These are phyloP conservation scores for Artibeus lituratus DNA, from an alignment of 2,797 vertebrate genomes.

Conservation along the genomic window DNA sequence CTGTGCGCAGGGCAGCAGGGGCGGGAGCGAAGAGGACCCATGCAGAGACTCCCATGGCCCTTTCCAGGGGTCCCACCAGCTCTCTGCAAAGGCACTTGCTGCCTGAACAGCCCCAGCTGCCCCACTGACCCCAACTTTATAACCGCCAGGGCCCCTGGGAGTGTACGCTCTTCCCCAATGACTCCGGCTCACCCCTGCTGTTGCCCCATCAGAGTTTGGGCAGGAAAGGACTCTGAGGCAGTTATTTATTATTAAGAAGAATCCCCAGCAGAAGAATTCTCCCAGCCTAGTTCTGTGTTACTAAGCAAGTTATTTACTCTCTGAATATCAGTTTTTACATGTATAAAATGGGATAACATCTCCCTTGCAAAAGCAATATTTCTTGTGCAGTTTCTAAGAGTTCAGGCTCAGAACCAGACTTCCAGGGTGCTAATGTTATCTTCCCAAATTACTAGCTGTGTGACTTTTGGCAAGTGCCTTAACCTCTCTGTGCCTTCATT, in stretches of 20 bases:
- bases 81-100: conserved; percentile 16
- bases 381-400: background rate
- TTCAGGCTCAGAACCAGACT: background rate
- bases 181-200: background rate
- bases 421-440: background rate
- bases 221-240: background rate
- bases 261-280: background rate
- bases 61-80: conserved; percentile 39
- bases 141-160: background rate
- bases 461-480: background rate
- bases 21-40: background rate
- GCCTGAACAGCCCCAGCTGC: background rate
- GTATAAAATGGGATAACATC: background rate
- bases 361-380: background rate
- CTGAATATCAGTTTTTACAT: background rate
- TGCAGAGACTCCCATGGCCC: conserved; percentile 67
- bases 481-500: background rate
- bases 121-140: background rate
- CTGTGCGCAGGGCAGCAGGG: background rate
- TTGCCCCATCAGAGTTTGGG: background rate
- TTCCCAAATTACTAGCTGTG: background rate
- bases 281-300: background rate
- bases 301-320: background rate
- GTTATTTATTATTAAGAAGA: background rate
- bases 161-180: background rate